These are phyloP conservation scores for Melanotaenia duboulayi DNA, from an alignment of 2,113 vertebrate genomes.

Conservation along the genomic window DNA sequence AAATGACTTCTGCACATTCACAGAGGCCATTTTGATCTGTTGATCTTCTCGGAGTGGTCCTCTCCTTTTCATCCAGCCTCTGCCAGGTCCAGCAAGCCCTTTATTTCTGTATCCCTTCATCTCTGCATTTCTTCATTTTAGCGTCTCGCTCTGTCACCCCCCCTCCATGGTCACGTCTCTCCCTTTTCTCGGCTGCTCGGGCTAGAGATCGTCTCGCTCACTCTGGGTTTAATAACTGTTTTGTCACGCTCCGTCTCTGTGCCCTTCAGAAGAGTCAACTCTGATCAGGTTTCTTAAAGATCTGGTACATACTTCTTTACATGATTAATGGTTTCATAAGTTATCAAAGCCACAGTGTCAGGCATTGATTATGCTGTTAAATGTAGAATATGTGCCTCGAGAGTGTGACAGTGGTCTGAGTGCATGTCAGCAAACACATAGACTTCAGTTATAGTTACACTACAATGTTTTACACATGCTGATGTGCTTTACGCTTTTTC, in stretches of 20 bases:
- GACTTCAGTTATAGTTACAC: not conserved
- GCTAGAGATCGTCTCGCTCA: conserved; percentile 66
- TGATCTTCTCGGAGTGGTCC: conserved; percentile 40
- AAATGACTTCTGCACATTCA: not conserved
- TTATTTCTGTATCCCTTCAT: conserved; percentile 64
- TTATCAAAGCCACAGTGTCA: not conserved
- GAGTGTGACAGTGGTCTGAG: conserved; percentile 1
- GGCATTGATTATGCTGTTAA: conserved; percentile 27
- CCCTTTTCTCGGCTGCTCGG: conserved; percentile 48
- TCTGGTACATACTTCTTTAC: conserved; percentile 56
- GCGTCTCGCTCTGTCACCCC: conserved; percentile 61
- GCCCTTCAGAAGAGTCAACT: conserved; percentile 73
- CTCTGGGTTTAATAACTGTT: conserved; percentile 69
- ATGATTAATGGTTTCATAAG: conserved; percentile 46
- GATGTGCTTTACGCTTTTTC: not conserved
- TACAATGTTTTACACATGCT: not conserved
- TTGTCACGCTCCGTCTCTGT: conserved; percentile 72
- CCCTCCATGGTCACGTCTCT: conserved; percentile 65
- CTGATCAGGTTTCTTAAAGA: conserved; percentile 62
- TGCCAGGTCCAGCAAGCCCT: conserved; percentile 44
- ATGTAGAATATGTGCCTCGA: conserved; percentile 7
- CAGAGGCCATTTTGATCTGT: conserved; percentile 18
- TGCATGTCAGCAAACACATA: not conserved
- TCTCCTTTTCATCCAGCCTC: conserved; percentile 27
- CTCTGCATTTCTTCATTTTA: conserved; percentile 71